Evolutionary conservation across 2,888 invertebrate genomes (phyloP).

Genomic region (Invenusta paracnida): DNA sequence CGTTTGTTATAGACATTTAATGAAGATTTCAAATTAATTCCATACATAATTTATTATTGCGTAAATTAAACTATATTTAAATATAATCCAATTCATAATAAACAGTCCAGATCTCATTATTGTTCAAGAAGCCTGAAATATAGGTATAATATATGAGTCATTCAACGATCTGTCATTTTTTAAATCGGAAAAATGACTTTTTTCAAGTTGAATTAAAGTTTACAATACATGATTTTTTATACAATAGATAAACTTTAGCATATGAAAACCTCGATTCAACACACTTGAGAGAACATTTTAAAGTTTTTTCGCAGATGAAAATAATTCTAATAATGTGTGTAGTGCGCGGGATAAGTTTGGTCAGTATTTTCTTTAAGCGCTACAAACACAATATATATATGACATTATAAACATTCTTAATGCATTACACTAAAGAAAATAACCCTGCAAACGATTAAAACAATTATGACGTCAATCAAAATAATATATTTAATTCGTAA

Average conservation of each 20-base stretch:
- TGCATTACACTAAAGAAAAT: background rate
- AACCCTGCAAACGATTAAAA: background rate
- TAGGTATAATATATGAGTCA: too few species aligned
- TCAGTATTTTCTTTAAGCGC: background rate
- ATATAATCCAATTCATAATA: too few species aligned
- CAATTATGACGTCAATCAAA: background rate
- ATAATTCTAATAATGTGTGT: background rate
- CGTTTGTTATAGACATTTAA: too few species aligned
- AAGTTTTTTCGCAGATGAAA: background rate
- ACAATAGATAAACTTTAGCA: background rate
- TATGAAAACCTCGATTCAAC: background rate
- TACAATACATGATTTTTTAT: background rate
- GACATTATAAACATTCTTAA: background rate
- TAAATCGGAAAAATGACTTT: background rate
- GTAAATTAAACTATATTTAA: too few species aligned
- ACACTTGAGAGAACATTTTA: background rate
- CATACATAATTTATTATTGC: too few species aligned
- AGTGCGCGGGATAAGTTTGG: background rate
- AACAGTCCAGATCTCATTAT: too few species aligned
- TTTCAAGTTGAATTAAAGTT: background rate
- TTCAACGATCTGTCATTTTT: background rate
- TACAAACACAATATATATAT: background rate
- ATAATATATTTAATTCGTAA: background rate
- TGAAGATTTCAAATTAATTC: too few species aligned
- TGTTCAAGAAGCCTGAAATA: background rate